Percentiles rank a stretch among this genome's conserved stretches.
Conservation (phyloP, 2,113 vertebrate species). For the Psittacula cyanocephala region DNA sequence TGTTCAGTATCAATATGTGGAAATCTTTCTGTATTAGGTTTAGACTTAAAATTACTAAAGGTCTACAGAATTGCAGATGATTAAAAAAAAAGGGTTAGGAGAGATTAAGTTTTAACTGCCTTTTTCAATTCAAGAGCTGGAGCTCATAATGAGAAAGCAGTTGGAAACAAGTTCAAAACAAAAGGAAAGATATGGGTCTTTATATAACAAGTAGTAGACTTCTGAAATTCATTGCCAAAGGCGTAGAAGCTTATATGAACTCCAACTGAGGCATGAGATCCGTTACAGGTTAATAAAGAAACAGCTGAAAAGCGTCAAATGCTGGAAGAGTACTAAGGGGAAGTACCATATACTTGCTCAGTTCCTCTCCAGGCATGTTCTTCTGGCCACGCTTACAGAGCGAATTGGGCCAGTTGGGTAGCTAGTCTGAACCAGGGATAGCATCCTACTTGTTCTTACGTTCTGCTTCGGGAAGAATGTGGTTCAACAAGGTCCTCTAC, state of each 20-base stretch:
- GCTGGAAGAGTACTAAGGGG: not conserved
- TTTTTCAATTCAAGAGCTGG: not conserved
- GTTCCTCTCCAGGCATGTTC: not conserved
- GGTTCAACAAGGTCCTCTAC: not conserved
- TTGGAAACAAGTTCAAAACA: not conserved
- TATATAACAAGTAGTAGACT: not conserved
- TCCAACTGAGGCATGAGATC: not conserved
- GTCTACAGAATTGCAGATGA: not conserved
- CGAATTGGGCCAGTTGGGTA: not conserved
- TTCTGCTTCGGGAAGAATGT: accelerated
- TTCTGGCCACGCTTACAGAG: not conserved
- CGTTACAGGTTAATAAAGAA: not conserved
- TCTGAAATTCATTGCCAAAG: not conserved
- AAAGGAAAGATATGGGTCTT: not conserved
- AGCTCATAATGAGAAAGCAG: not conserved
- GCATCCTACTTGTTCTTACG: accelerated
- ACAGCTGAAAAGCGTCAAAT: not conserved
- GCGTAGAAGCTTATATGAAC: not conserved
- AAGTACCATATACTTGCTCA: not conserved
- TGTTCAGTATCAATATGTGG: not conserved
- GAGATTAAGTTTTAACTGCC: not conserved
- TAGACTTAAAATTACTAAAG: not conserved
- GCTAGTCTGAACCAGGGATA: not conserved
- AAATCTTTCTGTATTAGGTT: not conserved
- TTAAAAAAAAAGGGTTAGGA: not conserved